phyloP scores from a whole-genome alignment of 1,140 invertebrate genomes.

The Lepidostoma basale region DNA sequence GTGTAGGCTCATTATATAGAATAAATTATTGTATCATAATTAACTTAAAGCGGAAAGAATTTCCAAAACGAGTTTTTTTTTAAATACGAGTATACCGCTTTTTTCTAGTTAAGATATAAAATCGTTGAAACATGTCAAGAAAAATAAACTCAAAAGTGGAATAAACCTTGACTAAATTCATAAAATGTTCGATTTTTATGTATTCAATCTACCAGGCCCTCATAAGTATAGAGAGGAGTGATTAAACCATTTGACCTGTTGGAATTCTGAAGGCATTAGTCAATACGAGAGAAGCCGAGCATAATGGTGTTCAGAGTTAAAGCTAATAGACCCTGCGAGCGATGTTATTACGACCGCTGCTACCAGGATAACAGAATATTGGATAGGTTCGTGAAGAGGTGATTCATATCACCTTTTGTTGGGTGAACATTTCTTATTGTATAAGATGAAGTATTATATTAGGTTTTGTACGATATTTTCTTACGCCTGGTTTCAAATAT shows the following conservation, averaged over 20 bases:
- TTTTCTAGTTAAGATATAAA: too few relatives aligned
- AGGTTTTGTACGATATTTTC: too few relatives aligned
- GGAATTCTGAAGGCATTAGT: slow-evolving; percentile 1
- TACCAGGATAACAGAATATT: background rate
- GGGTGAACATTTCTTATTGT: background rate
- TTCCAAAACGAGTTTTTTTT: too few relatives aligned
- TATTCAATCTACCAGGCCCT: background rate
- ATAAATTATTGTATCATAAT: too few relatives aligned
- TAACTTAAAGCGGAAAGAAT: too few relatives aligned
- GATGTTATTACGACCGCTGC: background rate
- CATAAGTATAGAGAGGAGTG: background rate
- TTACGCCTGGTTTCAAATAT: too few relatives aligned
- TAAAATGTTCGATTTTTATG: too few relatives aligned
- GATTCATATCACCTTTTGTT: background rate
- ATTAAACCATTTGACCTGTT: slow-evolving; percentile 5
- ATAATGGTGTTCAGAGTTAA: background rate
- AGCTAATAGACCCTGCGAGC: background rate
- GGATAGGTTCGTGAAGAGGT: background rate
- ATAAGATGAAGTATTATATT: background rate
- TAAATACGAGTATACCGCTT: too few relatives aligned
- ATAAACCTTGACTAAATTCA: too few relatives aligned
- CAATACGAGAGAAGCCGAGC: slow-evolving; percentile 8
- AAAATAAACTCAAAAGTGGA: too few relatives aligned
- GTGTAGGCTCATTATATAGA: too few relatives aligned
- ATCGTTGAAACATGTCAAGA: too few relatives aligned